Conservation (phyloP, 2,888 invertebrate species). For the Luperina nickerlii region DNA sequence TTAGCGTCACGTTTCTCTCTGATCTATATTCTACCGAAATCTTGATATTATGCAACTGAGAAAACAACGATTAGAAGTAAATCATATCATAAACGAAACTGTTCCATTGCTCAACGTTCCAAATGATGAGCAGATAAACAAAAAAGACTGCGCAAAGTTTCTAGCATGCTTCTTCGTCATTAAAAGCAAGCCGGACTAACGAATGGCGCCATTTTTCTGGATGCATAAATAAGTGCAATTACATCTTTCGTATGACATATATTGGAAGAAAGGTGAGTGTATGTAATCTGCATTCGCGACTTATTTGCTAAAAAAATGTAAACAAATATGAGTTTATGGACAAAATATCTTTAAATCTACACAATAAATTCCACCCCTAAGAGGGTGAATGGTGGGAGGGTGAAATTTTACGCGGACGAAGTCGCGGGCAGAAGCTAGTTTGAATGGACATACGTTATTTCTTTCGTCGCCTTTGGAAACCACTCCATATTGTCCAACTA, state of each 20-base stretch:
- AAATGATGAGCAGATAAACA: background rate
- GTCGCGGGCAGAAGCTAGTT: too few relatives aligned
- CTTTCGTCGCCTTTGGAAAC: background rate
- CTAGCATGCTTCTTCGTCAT: background rate
- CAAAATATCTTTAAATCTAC: too few relatives aligned
- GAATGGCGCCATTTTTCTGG: background rate
- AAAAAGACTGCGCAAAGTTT: background rate
- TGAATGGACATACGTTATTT: background rate
- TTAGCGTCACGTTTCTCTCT: constrained; percentile 18
- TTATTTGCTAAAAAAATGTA: too few relatives aligned
- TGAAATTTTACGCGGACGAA: too few relatives aligned
- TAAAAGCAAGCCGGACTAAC: background rate
- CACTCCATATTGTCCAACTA: background rate
- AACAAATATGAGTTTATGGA: too few relatives aligned
- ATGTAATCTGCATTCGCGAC: too few relatives aligned
- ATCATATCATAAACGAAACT: background rate
- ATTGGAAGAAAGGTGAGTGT: background rate
- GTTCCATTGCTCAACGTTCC: background rate
- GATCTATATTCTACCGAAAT: background rate
- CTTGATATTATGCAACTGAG: background rate
- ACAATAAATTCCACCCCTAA: too few relatives aligned
- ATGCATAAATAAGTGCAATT: background rate
- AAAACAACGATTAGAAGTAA: background rate
- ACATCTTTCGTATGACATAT: background rate
- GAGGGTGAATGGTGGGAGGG: too few relatives aligned